Conservation (phyloP, 92 coral and sea anemone species). For the Palythoa grandiflora region DNA sequence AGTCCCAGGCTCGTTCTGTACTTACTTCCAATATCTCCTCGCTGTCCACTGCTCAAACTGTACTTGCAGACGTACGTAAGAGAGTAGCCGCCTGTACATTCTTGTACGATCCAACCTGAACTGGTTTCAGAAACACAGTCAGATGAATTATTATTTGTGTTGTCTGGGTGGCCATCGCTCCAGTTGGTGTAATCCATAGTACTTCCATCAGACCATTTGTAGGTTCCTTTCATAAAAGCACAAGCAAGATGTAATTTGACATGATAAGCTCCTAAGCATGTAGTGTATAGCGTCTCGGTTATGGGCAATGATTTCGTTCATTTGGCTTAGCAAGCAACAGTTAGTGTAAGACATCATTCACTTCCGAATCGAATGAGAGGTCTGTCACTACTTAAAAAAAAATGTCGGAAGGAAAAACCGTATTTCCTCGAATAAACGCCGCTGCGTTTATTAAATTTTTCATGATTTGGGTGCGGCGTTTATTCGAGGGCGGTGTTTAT, state of each 20-base stretch:
- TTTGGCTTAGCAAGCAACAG: neutral
- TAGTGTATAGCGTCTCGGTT: neutral
- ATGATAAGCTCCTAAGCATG: neutral
- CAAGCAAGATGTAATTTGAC: neutral
- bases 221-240: neutral
- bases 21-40: neutral
- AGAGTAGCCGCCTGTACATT: neutral
- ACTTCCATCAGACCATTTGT: neutral
- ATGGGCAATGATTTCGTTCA: neutral
- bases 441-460: no score
- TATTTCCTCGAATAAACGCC: no score
- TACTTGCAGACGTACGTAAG: neutral
- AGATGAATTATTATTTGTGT: neutral
- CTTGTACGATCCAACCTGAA: neutral
- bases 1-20: neutral
- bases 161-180: neutral
- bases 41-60: neutral
- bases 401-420: no score
- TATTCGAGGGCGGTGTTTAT: no score
- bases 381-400: no score
- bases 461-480: no score
- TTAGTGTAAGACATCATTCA: no score
- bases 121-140: neutral
- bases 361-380: no score
- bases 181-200: neutral